Base-by-base conservation (phyloP, 92 coral and sea anemone species). In the Pocillopora meandrina region DNA sequence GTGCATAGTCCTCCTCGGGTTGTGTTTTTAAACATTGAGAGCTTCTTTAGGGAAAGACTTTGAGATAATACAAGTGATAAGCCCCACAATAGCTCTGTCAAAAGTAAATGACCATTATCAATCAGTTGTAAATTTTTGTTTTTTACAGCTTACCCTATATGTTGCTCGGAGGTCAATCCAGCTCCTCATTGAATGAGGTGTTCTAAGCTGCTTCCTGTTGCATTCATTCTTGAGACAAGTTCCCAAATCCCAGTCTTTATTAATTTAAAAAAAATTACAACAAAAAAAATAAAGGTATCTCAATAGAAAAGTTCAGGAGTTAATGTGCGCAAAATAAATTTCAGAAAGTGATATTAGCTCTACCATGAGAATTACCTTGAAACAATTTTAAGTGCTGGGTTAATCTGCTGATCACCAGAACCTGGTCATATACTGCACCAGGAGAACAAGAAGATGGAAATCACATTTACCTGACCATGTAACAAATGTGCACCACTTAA, bases 161-260 rank as follows among this genome's bases (percentile, higher is more conserved):
- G 95, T 89, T 14, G 90, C 93, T 60, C 92, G 82, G 31, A 94
- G 88, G 67, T 94, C 98, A 90, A 94, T 94, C 98, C 98, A 94
- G 78, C 93, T 86, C 34, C 93, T 88, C 21, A 92, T n/a, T 63
- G 94, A 76, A n/a, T 83, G 90, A 17, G 98, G 95, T 18, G 89
- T 76, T 60, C 87, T 82, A 49, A 92, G 82, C 86, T 93, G 95
- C 89, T 94, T 94, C 71, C 98, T 90, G 56, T 75, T 78, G 72
- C 98, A 94, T 65, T 94, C 98, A 63, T 94, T 94, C 65, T 88
- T 94, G 42, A 94, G 88, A 65, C 98, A 94, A 76, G 90, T 92
- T 17, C 98, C 98, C 20, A 92, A 67, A 72, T 94, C 98, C 98
- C 98, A 94, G 72, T 94, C 98, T 94, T 75, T 13, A 56, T 42